phyloP scores from a whole-genome alignment of 1,140 invertebrate species.

The Hycleus cichorii region DNA sequence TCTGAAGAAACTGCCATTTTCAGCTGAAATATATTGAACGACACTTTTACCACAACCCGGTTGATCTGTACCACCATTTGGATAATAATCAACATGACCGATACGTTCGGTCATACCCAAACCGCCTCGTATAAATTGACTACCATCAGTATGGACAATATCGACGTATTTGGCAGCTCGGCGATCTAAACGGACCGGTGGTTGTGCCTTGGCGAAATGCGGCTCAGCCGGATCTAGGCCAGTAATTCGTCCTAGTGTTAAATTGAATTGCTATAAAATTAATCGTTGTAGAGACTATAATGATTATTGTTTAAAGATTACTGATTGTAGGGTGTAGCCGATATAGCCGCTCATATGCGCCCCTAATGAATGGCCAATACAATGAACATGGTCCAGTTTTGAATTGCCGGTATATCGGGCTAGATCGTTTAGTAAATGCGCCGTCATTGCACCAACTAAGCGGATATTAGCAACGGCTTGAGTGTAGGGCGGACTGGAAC shows the following conservation, averaged over 20 bases:
- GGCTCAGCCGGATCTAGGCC: slow-evolving; percentile 78
- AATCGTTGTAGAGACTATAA: no score
- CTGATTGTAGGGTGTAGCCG: slow-evolving; percentile 61
- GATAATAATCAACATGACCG: slow-evolving; percentile 85
- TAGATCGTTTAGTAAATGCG: slow-evolving; percentile 55
- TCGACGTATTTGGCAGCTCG: slow-evolving; percentile 81
- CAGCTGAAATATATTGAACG: slow-evolving; percentile 57
- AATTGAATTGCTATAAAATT: slow-evolving; percentile 48
- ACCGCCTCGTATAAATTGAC: slow-evolving; percentile 70
- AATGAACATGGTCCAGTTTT: slow-evolving; percentile 60
- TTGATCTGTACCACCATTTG: slow-evolving; percentile 78
- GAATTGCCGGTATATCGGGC: slow-evolving; percentile 40
- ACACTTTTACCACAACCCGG: slow-evolving; percentile 74
- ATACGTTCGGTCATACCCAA: slow-evolving; percentile 72
- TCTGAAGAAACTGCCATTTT: slow-evolving; percentile 54
- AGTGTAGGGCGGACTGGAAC: slow-evolving; percentile 78
- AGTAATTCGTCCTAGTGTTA: slow-evolving; percentile 58
- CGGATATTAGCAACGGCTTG: slow-evolving; percentile 88
- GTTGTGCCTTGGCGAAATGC: slow-evolving; percentile 76
- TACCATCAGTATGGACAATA: slow-evolving; percentile 81
- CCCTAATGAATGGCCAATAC: slow-evolving; percentile 86
- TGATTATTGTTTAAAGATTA: slow-evolving; percentile 24
- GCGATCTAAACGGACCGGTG: slow-evolving; percentile 74
- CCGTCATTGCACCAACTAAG: slow-evolving; percentile 73
- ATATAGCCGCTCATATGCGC: slow-evolving; percentile 79